phyloP scores from a whole-genome alignment of 2,888 invertebrate genomes.

The Emmelina monodactyla region DNA sequence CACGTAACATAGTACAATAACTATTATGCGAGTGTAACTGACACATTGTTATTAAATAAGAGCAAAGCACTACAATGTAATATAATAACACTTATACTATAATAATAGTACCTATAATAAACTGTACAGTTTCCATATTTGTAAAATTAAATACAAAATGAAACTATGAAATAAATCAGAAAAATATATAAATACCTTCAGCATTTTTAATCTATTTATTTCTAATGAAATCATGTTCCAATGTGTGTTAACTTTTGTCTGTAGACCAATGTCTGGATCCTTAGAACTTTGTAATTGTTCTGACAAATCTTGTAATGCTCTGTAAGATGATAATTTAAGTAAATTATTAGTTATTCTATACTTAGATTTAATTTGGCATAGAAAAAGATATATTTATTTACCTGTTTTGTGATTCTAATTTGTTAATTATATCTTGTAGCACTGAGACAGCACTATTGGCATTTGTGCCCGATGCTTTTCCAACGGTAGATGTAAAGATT shows the following conservation, averaged over 20 bases:
- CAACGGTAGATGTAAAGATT: conserved; percentile 54
- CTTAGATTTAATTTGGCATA: too few relatives aligned
- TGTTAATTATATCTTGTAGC: conserved; percentile 74
- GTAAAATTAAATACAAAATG: too few relatives aligned
- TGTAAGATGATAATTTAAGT: conserved; percentile 31
- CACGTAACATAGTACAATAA: too few relatives aligned
- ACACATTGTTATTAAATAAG: too few relatives aligned
- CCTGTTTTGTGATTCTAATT: conserved; percentile 74
- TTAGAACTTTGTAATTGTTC: conserved; percentile 24
- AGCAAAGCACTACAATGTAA: too few relatives aligned
- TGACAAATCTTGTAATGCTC: conserved; percentile 59
- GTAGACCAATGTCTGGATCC: conserved; percentile 45
- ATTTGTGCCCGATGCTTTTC: conserved; percentile 46
- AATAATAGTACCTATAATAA: too few relatives aligned
- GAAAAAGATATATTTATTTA: conserved; percentile 25
- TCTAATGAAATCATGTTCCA: conserved; percentile 70
- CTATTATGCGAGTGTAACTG: too few relatives aligned
- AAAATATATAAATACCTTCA: too few relatives aligned
- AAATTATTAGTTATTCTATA: too few relatives aligned
- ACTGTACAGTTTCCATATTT: too few relatives aligned
- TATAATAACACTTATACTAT: too few relatives aligned
- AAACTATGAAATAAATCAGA: too few relatives aligned
- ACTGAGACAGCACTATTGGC: conserved; percentile 67
- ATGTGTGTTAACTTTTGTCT: conserved; percentile 67
- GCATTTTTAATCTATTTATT: conserved; percentile 70